Percentiles rank a stretch among this genome's conserved stretches.
phyloP scores from a whole-genome alignment of 2,888 invertebrate genomes.

The Ectobius pallidus region DNA sequence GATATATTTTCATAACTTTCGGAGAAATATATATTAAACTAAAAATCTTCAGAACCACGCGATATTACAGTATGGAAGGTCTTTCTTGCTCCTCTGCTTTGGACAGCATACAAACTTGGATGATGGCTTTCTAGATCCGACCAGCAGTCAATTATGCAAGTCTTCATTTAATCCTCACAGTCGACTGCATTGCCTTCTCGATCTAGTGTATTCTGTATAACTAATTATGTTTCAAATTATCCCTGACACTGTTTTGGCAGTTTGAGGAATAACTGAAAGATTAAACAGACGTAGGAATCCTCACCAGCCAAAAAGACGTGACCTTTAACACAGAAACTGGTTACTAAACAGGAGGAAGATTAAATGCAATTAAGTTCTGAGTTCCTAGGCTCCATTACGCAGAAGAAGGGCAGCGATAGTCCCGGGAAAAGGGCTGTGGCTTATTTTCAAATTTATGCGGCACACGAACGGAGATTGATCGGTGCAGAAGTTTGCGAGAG shows the following conservation, averaged over 20 bases:
- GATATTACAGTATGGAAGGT: too few relatives aligned
- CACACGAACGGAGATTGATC: neutral
- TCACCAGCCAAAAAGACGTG: neutral
- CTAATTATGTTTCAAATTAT: neutral
- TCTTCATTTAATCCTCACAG: neutral
- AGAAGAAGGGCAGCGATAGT: neutral
- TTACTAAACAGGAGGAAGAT: neutral
- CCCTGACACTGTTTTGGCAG: constrained; percentile 1
- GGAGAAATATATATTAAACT: too few relatives aligned
- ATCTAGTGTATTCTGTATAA: neutral
- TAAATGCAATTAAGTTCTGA: neutral
- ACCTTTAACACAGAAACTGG: neutral
- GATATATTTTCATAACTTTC: too few relatives aligned
- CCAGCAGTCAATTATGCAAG: too few relatives aligned
- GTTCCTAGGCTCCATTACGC: neutral
- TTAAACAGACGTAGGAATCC: neutral
- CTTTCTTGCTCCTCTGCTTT: too few relatives aligned
- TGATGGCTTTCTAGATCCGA: too few relatives aligned
- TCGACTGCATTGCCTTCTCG: neutral
- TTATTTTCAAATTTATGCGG: neutral
- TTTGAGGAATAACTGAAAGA: neutral
- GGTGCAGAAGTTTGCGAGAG: neutral
- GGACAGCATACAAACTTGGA: too few relatives aligned
- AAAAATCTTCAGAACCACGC: too few relatives aligned
- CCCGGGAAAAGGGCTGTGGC: neutral